Conservation (phyloP, 1,140 invertebrate genomes). For the Drosophila truncata region DNA sequence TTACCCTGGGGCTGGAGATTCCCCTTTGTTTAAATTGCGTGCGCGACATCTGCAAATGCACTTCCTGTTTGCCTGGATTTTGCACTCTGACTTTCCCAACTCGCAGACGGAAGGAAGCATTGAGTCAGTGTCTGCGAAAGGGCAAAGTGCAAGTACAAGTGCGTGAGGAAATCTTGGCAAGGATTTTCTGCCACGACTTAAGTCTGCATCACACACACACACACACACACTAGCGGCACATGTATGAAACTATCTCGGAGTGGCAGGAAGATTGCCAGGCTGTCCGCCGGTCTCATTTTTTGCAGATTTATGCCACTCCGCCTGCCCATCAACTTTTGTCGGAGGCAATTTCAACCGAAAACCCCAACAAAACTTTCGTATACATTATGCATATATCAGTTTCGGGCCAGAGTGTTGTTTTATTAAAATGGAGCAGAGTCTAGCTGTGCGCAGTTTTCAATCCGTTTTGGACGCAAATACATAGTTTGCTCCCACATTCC, state of each 20-base stretch:
- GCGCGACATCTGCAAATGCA: slow-evolving; percentile 13
- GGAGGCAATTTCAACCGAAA: slow-evolving; percentile 47
- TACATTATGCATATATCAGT: slow-evolving; percentile 73
- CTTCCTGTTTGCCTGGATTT: slow-evolving; percentile 4
- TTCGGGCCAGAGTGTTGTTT: slow-evolving; percentile 34
- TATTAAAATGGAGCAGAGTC: slow-evolving; percentile 45
- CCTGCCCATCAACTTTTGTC: slow-evolving; percentile 46
- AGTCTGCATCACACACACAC: slow-evolving; percentile 17
- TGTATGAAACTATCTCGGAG: not conserved
- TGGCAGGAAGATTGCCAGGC: slow-evolving; percentile 6
- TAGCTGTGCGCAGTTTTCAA: slow-evolving; percentile 60
- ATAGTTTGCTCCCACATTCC: slow-evolving; percentile 61
- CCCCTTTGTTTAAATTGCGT: slow-evolving; percentile 9
- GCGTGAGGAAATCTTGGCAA: slow-evolving; percentile 24
- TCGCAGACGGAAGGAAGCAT: not conserved
- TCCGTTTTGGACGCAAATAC: slow-evolving; percentile 27
- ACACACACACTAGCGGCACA: not conserved
- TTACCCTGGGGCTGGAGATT: slow-evolving; percentile 14
- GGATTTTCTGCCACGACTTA: slow-evolving; percentile 5
- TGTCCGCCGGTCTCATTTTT: slow-evolving; percentile 25
- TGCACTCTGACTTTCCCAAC: slow-evolving; percentile 20
- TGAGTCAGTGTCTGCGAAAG: slow-evolving; percentile 1
- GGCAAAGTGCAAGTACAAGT: slow-evolving; percentile 33
- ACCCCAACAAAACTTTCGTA: slow-evolving; percentile 45
- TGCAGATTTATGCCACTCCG: slow-evolving; percentile 53